Conservation (phyloP, 2,797 vertebrate genomes). For the Alcedo quadribrachys region DNA sequence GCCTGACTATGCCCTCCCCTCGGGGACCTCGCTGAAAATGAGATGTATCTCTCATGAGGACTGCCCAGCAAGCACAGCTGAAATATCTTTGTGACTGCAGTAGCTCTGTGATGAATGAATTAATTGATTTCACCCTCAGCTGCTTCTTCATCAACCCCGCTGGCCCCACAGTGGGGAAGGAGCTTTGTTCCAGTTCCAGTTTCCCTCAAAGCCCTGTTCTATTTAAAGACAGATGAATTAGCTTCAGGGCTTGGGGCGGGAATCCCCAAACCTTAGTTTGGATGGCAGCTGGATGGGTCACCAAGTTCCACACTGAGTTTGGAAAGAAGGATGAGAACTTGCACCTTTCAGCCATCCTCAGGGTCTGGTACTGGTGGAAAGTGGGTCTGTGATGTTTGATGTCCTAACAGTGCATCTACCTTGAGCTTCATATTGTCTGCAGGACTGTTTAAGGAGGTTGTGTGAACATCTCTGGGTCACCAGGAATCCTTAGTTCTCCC, state of each 20-base stretch:
- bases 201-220: conserved; percentile 23
- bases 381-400: neutral
- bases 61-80: conserved; percentile 48
- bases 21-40: conserved; percentile 40
- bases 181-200: conserved; percentile 62
- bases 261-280: neutral
- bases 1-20: neutral
- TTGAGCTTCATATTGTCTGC: neutral
- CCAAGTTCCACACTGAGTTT: neutral
- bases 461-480: neutral
- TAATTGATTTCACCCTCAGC: conserved; percentile 71
- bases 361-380: neutral
- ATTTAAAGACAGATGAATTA: conserved; percentile 4
- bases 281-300: neutral
- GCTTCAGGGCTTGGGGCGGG: neutral
- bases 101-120: conserved; percentile 60
- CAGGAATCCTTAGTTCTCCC: neutral
- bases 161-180: conserved; percentile 26
- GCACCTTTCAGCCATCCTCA: neutral
- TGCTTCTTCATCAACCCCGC: conserved; percentile 1
- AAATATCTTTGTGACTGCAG: conserved; percentile 50
- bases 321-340: neutral
- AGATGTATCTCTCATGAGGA: conserved; percentile 53
- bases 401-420: neutral
- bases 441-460: neutral